Evolutionary conservation across 2,888 invertebrate genomes (phyloP).

Genomic region (Drosophila melanosoma): DNA sequence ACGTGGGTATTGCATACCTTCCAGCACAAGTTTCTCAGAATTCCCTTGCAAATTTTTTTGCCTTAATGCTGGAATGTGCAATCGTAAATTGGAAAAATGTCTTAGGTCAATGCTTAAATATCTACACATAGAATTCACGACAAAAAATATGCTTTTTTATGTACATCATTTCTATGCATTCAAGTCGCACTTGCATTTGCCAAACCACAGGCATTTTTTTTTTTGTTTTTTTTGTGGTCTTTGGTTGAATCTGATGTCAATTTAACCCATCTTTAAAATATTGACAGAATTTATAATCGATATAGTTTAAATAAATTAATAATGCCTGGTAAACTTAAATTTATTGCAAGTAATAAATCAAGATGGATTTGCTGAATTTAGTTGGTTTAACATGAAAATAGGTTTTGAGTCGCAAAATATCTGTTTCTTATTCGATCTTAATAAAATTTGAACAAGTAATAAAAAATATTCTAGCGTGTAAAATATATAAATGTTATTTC

Average conservation of each 20-base stretch:
- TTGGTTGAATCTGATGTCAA: background rate
- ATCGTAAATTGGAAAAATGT: background rate
- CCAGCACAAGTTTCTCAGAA: conserved; percentile 17
- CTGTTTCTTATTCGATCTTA: background rate
- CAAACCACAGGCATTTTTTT: background rate
- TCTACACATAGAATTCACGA: background rate
- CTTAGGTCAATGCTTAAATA: background rate
- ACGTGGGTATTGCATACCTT: conserved; percentile 30
- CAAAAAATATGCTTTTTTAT: background rate
- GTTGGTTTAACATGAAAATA: background rate
- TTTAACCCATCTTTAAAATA: background rate
- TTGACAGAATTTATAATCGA: background rate
- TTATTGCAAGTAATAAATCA: background rate
- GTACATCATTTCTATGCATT: background rate
- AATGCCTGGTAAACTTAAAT: background rate
- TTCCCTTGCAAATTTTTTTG: conserved; percentile 5
- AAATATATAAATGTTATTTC: background rate
- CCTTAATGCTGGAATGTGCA: conserved; percentile 11
- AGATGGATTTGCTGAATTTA: background rate
- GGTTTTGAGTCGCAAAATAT: background rate
- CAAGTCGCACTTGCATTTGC: background rate
- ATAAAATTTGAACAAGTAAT: background rate
- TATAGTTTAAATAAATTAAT: background rate
- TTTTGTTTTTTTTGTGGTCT: background rate
- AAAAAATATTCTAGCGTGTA: background rate